Conservation (phyloP, 2,797 vertebrate genomes). For the Hemitrygon akajei region DNA sequence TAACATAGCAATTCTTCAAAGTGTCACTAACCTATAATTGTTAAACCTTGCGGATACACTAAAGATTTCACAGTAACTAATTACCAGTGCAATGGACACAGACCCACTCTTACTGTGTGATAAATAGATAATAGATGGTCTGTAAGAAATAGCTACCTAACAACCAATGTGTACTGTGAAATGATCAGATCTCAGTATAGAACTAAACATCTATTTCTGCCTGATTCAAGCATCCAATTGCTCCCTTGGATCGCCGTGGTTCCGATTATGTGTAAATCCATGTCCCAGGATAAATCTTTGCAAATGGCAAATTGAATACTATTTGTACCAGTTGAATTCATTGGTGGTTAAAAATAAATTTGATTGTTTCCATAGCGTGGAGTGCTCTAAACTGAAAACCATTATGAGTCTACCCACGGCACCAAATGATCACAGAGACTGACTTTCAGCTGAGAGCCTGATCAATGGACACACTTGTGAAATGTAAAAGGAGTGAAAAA, state of each 20-base stretch:
- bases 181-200: neutral
- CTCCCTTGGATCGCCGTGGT: neutral
- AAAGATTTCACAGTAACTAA: conserved; percentile 23
- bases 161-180: neutral
- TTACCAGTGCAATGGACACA: neutral
- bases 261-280: neutral
- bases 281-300: neutral
- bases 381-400: neutral
- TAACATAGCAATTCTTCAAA: neutral
- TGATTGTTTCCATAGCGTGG: neutral
- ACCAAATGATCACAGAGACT: neutral
- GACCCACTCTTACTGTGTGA: neutral
- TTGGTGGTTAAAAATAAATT: neutral
- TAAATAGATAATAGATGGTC: neutral
- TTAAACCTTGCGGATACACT: neutral
- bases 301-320: neutral
- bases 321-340: neutral
- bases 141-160: neutral
- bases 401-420: conserved; percentile 1
- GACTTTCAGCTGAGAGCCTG: neutral
- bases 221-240: neutral
- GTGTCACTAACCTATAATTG: neutral
- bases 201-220: neutral
- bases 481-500: neutral
- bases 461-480: neutral